These are phyloP conservation scores for Characodon lateralis DNA, from an alignment of 2,797 vertebrate species.

Conservation along the genomic window DNA sequence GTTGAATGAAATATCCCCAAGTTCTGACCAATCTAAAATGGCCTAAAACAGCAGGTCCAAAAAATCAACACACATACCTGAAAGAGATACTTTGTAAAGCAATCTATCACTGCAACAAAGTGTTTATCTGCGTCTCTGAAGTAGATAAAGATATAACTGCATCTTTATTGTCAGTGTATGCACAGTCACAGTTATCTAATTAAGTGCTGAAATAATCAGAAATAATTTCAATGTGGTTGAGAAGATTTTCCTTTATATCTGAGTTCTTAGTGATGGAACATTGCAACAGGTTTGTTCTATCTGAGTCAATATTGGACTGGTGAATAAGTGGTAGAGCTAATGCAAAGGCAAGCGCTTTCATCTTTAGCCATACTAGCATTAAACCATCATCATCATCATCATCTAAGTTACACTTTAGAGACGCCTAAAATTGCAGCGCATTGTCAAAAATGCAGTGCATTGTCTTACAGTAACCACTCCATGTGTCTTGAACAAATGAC, in stretches of 20 bases:
- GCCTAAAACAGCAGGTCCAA: constrained; percentile 80
- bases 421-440: constrained; percentile 65
- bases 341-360: constrained; percentile 52
- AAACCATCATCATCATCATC: too few relatives aligned
- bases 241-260: background rate
- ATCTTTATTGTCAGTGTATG: too few relatives aligned
- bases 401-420: constrained; percentile 47
- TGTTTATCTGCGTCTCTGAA: constrained; percentile 39
- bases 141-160: background rate
- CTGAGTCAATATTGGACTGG: constrained; percentile 23
- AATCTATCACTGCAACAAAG: constrained; percentile 63
- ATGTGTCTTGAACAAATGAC: constrained; percentile 72
- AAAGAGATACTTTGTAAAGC: constrained; percentile 72
- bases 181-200: background rate
- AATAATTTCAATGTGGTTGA: background rate
- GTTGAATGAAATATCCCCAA: constrained; percentile 84
- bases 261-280: background rate
- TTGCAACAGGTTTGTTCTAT: background rate
- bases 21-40: constrained; percentile 83
- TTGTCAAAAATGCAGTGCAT: constrained; percentile 68
- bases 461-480: constrained; percentile 68
- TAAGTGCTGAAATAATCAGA: background rate
- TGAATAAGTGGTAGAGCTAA: constrained; percentile 58
- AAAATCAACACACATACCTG: constrained; percentile 88
- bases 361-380: constrained; percentile 55